Percentiles rank a stretch among this genome's conserved stretches.
Evolutionary conservation across 2,888 invertebrate genomes (phyloP).

Genomic region (Nymphalis polychloros): DNA sequence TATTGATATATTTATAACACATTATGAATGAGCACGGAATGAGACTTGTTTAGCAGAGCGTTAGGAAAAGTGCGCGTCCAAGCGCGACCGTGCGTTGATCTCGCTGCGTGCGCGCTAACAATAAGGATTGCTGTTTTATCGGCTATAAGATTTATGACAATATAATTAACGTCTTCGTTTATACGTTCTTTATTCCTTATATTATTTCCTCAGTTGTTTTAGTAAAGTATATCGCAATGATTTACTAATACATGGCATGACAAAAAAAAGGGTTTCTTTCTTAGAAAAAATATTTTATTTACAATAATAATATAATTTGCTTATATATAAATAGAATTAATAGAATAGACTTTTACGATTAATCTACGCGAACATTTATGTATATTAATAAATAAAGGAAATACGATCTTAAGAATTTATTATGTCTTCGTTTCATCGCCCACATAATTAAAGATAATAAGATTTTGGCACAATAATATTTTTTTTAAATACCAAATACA

Average conservation of each 20-base stretch:
- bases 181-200: not conserved
- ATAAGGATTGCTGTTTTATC: conserved; percentile 20
- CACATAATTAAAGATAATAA: not conserved
- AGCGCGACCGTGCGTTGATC: conserved; percentile 65
- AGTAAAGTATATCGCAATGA: not conserved
- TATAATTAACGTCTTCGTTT: conserved; percentile 6
- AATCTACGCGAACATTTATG: not conserved
- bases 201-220: not conserved
- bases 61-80: conserved; percentile 71
- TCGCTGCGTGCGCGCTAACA: conserved; percentile 38
- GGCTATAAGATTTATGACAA: conserved; percentile 24
- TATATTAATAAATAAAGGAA: not conserved
- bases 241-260: not conserved
- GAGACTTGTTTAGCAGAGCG: conserved; percentile 60
- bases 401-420: not conserved
- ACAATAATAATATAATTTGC: conserved; percentile 8
- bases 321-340: not conserved
- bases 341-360: too few species aligned
- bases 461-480: conserved; percentile 8
- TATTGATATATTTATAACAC: conserved; percentile 16
- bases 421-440: not conserved
- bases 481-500: not conserved
- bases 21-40: conserved; percentile 41
- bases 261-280: not conserved
- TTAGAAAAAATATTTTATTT: not conserved